Conservation (phyloP, 2,888 invertebrate genomes). For the Drosophila meridiana region DNA sequence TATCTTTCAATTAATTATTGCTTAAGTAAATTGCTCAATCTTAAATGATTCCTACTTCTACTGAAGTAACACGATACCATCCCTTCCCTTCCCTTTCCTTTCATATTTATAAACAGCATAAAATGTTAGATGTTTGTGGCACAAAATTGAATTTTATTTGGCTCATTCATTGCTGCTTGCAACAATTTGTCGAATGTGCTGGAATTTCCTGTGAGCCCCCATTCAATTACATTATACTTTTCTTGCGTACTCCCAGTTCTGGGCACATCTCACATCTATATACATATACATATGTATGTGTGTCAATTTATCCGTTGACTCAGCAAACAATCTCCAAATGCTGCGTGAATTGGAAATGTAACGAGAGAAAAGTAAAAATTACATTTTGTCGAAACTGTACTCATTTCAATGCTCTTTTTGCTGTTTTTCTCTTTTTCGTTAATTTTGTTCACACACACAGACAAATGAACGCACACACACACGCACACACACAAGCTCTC, state of each 20-base stretch:
- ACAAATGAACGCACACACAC: slow-evolving; percentile 35
- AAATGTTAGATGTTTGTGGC: background rate
- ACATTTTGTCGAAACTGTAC: slow-evolving; percentile 74
- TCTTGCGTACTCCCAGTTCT: background rate
- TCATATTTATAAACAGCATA: background rate
- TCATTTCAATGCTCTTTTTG: slow-evolving; percentile 42
- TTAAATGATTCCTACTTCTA: background rate
- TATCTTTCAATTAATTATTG: background rate
- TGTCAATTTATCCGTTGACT: slow-evolving; percentile 21
- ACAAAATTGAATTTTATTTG: background rate
- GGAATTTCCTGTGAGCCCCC: background rate
- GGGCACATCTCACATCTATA: background rate
- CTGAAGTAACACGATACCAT: too few species aligned
- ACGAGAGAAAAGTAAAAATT: slow-evolving; percentile 51
- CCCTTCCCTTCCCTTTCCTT: background rate
- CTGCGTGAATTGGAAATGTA: slow-evolving; percentile 63
- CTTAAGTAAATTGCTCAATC: background rate
- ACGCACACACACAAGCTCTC: slow-evolving; percentile 33
- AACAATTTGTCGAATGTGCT: background rate
- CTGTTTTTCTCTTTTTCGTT: slow-evolving; percentile 65
- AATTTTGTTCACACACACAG: slow-evolving; percentile 63
- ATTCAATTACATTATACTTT: slow-evolving; percentile 11
- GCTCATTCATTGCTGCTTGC: background rate
- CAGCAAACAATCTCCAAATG: slow-evolving; percentile 67
- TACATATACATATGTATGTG: background rate